Percentiles rank a stretch among this genome's conserved stretches.
Conservation (phyloP, 2,888 invertebrate species). For the Hirtodrosophila alboralis region DNA sequence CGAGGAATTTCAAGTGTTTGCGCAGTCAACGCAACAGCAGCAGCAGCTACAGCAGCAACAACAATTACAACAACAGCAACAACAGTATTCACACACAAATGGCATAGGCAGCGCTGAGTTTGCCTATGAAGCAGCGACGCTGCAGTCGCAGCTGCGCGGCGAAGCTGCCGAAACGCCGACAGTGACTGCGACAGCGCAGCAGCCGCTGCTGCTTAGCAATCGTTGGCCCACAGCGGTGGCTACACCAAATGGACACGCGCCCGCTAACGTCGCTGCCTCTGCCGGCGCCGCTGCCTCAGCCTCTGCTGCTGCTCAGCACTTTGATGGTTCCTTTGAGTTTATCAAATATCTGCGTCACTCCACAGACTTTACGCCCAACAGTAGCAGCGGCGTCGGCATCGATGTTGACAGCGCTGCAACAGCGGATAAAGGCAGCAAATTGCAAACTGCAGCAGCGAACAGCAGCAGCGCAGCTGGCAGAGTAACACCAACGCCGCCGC, state of each 20-base stretch:
- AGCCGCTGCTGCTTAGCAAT: constrained; percentile 53
- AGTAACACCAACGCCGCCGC: constrained; percentile 56
- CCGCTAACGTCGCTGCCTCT: constrained; percentile 27
- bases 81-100: constrained; percentile 74
- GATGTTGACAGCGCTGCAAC: constrained; percentile 11
- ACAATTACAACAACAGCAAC: constrained; percentile 51
- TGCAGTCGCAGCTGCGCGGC: constrained; percentile 31
- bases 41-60: constrained; percentile 41
- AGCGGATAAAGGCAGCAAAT: constrained; percentile 16
- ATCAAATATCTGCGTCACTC: constrained; percentile 83
- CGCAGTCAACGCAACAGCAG: constrained; percentile 51
- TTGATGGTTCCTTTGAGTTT: constrained; percentile 84
- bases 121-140: constrained; percentile 49
- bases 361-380: constrained; percentile 76
- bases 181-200: constrained; percentile 39
- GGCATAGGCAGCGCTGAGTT: constrained; percentile 52
- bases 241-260: constrained; percentile 63
- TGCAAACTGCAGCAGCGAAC: too few relatives aligned
- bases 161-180: constrained; percentile 38
- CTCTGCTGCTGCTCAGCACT: constrained; percentile 71
- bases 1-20: constrained; percentile 83
- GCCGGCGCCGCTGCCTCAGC: constrained; percentile 25
- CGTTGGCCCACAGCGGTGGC: constrained; percentile 76
- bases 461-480: too few relatives aligned
- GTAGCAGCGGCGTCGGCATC: constrained; percentile 21